phyloP scores from a whole-genome alignment of 2,888 invertebrate species.

The Drosophila paramelanica region DNA sequence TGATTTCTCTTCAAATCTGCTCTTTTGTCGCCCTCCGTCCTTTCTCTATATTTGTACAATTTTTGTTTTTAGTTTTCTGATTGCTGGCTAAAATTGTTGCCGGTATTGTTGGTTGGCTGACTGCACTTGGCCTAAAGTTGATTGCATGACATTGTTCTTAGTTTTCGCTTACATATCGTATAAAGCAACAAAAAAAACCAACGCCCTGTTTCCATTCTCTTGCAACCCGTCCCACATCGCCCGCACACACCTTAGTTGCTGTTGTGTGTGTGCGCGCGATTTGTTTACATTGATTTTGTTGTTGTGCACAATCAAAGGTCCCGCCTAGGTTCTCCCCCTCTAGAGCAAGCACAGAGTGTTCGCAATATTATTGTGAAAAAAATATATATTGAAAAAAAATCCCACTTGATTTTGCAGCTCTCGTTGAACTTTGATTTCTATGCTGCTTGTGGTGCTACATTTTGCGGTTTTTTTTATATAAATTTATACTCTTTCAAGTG shows the following conservation, averaged over 20 bases:
- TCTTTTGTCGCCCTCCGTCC: background rate
- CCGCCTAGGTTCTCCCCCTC: slow-evolving; percentile 13
- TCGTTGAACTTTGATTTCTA: slow-evolving; percentile 55
- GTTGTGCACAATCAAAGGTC: slow-evolving; percentile 52
- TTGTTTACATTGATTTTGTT: slow-evolving; percentile 74
- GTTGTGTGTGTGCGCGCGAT: slow-evolving; percentile 37
- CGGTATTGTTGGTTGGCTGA: slow-evolving; percentile 42
- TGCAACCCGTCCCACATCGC: background rate
- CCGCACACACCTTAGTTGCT: slow-evolving; percentile 21
- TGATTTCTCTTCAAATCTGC: slow-evolving; percentile 11
- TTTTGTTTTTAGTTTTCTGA: slow-evolving; percentile 47
- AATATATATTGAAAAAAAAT: slow-evolving; percentile 28
- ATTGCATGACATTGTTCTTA: slow-evolving; percentile 78
- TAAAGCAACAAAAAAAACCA: slow-evolving; percentile 9
- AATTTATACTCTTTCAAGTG: background rate
- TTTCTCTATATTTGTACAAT: slow-evolving; percentile 15
- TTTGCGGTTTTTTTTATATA: slow-evolving; percentile 11
- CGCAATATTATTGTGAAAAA: slow-evolving; percentile 58
- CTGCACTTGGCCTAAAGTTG: slow-evolving; percentile 77
- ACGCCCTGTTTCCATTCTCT: background rate
- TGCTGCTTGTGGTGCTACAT: slow-evolving; percentile 35
- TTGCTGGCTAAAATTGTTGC: slow-evolving; percentile 40
- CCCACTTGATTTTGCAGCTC: slow-evolving; percentile 35
- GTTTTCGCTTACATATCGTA: slow-evolving; percentile 58
- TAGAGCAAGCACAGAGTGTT: slow-evolving; percentile 35